These are phyloP conservation scores for Apotomis betuletana DNA, from an alignment of 2,888 invertebrate genomes.

Conservation along the genomic window DNA sequence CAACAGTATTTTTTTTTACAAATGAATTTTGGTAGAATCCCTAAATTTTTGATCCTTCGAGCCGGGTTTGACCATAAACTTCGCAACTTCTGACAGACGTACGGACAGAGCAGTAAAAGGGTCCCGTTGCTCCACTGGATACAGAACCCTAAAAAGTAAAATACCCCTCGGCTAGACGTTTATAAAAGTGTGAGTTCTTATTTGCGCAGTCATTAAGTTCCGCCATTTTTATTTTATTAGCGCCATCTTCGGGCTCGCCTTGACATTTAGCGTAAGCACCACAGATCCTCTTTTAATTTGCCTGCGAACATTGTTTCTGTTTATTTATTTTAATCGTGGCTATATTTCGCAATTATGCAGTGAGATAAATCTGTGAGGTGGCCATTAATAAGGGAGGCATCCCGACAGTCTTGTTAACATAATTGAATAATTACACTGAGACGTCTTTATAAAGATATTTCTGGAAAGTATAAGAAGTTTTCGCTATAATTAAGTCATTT, in stretches of 20 bases:
- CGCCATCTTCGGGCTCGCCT: conserved; percentile 65
- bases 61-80: no score
- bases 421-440: conserved; percentile 35
- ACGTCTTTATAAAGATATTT: conserved; percentile 32
- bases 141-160: conserved; percentile 1
- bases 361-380: conserved; percentile 35
- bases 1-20: no score
- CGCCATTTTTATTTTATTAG: conserved; percentile 57
- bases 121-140: neutral
- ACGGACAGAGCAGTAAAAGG: neutral
- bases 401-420: conserved; percentile 36
- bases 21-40: no score
- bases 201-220: conserved; percentile 45
- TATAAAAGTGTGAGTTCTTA: conserved; percentile 35
- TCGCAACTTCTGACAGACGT: neutral
- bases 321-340: conserved; percentile 39
- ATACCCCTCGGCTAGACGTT: conserved; percentile 29
- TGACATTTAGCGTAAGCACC: conserved; percentile 68
- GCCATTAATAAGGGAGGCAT: conserved; percentile 30
- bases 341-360: conserved; percentile 39
- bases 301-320: conserved; percentile 43
- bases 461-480: conserved; percentile 12
- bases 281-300: conserved; percentile 64
- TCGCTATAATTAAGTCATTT: neutral
- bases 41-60: no score